Evolutionary conservation across 2,888 invertebrate genomes (phyloP), one percentile per base, ranked within the genome.

Genomic region (Pyrgus malvae): DNA sequence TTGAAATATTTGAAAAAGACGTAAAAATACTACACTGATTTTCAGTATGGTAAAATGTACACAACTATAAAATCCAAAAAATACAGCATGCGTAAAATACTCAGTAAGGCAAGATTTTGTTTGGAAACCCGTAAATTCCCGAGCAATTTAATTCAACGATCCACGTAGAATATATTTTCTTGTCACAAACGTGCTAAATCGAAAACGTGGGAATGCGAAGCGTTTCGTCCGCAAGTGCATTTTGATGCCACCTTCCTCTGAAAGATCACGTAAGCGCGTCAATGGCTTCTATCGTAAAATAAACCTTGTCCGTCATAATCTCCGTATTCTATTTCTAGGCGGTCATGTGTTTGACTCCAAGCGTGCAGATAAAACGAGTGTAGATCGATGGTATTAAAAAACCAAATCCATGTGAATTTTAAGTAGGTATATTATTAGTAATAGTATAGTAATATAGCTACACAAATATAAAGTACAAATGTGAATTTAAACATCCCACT

Each of bases 121-220:
- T 27, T 44, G n/a, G 17, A 17, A 46, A 27, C 35, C 35, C 35
- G 42, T 51, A 44, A 51, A 42, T 33, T 41, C 42, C 42, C 7
- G 9, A n/a, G 16, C 42, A 25, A 37, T 51, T 35, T 44, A 35
- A 35, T 17, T n/a, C 35, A 51, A 50, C 44, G 44, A 51, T 51
- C 27, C 51, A 51, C 51, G 44, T 51, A 45, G 44, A 45, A 45
- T 29, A 44, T 45, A 38, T 51, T 51, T 51, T 51, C 51, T 45
- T 51, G 51, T 44, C 11, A 27, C 37, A 19, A 37, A 51, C 27
- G 51, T 51, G 51, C 51, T 51, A 51, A 51, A 51, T 51, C 51
- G 51, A 51, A 51, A 21, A 51, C 51, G 51, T 51, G 51, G 44
- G 51, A 51, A 51, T 51, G 51, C 21, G 19, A 38, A 38, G 37